These are phyloP conservation scores for Marisa cornuarietis DNA, from an alignment of 1,140 invertebrate genomes.

Conservation along the genomic window DNA sequence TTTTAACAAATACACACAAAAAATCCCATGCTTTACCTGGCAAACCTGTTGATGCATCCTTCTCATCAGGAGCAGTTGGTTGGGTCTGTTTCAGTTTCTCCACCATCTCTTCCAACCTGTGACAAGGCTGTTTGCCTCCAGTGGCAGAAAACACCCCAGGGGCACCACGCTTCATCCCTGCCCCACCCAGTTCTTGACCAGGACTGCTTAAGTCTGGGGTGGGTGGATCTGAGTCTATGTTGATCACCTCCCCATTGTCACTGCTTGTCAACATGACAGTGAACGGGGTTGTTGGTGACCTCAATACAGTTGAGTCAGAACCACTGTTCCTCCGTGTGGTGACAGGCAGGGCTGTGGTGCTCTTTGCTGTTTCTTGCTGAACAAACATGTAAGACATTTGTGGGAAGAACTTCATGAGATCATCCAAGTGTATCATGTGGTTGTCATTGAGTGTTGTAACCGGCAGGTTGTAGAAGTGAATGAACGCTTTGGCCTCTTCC, in stretches of 20 bases:
- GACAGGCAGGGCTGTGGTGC: neutral
- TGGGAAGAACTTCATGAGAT: constrained; percentile 56
- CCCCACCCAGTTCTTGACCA: neutral
- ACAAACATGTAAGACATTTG: constrained; percentile 58
- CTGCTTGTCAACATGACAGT: constrained; percentile 9
- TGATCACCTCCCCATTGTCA: constrained; percentile 18
- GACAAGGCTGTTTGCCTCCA: too few relatives aligned
- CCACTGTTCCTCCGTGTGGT: constrained; percentile 1
- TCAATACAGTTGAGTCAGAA: neutral
- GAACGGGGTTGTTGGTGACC: constrained; percentile 13
- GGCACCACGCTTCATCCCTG: neutral
- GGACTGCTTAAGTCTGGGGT: neutral
- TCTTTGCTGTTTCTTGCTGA: constrained; percentile 14
- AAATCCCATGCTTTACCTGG: too few relatives aligned
- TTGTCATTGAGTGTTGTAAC: constrained; percentile 57
- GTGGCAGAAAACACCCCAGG: neutral
- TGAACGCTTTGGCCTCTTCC: constrained; percentile 58
- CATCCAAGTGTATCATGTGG: constrained; percentile 57
- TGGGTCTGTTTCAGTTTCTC: too few relatives aligned
- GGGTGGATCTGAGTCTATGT: constrained; percentile 12
- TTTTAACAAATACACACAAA: too few relatives aligned
- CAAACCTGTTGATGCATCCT: too few relatives aligned
- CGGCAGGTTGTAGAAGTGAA: constrained; percentile 61
- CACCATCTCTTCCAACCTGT: too few relatives aligned
- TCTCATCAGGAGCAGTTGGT: too few relatives aligned